A percentile compares a stretch with the other conserved stretches of the same genome.
These are phyloP conservation scores for Aspiorhynchus laticeps DNA, from an alignment of 2,113 vertebrate species.

Conservation along the genomic window DNA sequence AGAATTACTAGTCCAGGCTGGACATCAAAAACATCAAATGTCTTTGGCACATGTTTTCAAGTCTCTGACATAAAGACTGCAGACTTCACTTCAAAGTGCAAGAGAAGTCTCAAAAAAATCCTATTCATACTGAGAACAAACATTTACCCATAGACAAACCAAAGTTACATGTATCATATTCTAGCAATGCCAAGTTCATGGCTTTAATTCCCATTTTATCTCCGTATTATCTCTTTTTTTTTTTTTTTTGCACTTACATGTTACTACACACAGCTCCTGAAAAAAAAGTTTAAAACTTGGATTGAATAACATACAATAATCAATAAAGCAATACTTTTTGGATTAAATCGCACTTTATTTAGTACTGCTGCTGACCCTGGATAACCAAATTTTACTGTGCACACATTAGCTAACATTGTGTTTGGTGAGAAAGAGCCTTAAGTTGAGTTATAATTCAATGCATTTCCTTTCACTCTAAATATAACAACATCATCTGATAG, in stretches of 20 bases:
- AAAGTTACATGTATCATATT: not conserved
- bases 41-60: not conserved
- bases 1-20: not conserved
- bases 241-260: too few relatives aligned
- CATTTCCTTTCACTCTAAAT: not conserved
- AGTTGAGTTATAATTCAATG: not conserved
- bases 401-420: not conserved
- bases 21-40: not conserved
- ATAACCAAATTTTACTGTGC: not conserved
- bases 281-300: too few relatives aligned
- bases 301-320: too few relatives aligned
- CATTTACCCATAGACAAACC: not conserved
- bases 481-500: not conserved
- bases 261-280: too few relatives aligned
- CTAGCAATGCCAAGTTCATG: not conserved
- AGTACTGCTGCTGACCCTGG: not conserved
- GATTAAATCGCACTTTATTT: not conserved
- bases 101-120: not conserved
- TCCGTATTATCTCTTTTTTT: too few relatives aligned
- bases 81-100: not conserved
- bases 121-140: not conserved
- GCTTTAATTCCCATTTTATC: too few relatives aligned
- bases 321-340: not conserved
- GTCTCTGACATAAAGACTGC: not conserved
- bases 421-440: not conserved